Evolutionary conservation across 2,113 vertebrate species (phyloP), one percentile per base, ranked within the genome.

Genomic region (Oncorhynchus tshawytscha): DNA sequence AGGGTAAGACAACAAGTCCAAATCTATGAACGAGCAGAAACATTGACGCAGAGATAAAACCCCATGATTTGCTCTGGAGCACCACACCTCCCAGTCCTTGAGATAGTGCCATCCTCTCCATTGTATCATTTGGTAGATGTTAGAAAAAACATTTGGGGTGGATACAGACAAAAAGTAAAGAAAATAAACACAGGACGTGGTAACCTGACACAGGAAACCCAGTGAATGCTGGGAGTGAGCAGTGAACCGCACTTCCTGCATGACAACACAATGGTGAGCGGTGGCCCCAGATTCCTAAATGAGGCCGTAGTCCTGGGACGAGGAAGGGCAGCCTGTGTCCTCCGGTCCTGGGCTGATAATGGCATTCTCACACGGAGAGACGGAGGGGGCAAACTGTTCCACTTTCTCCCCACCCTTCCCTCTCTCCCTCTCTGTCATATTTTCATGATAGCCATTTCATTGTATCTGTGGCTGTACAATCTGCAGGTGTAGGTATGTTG

Each of bases 151-250:
- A 83, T 88, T 86, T 85, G 81, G 89, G 89, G 89, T 89, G 89
- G 90, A 88, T 86, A 88, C 86, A 89, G 86, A 89, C 87, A 83
- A 78, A 91, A 73, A 90, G 39, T 45, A 12, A 45, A 45, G 39
- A 94, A 94, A 94, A 94, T 93, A 94, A 94, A 94, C 91, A 94
- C 90, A 91, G 93, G 93, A 94, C 81, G 74, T 90, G 89, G 88
- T 89, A 92, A 93, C 91, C 91, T 94, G 91, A 94, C 92, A 94
- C 93, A 93, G 93, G 93, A 94, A 94, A 94, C 91, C 90, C 87
- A 92, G 78, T 92, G 93, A 94, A 94, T 94, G 91, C 91, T 94
- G 92, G 93, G 93, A 94, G 90, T 91, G 88, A 91, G 88, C 86
- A 70, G 82, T 84, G 84, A 90, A 88, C 90, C 78, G 65, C 72